These are phyloP conservation scores for Patella caerulea DNA, from an alignment of 2,888 invertebrate species.

Conservation along the genomic window DNA sequence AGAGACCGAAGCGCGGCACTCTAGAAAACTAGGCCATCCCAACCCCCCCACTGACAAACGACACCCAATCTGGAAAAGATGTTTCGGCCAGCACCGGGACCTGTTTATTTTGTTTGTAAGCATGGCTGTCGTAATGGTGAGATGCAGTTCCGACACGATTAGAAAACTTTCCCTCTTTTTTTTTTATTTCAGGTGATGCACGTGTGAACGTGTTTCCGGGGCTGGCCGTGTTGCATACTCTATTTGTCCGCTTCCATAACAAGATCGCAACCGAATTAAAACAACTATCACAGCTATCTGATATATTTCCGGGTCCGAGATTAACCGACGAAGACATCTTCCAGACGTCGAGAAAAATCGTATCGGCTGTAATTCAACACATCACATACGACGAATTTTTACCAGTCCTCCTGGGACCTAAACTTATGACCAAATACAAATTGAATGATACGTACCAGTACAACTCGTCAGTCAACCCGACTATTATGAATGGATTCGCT, in stretches of 20 bases:
- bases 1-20: too few species aligned
- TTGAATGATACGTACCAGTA: neutral
- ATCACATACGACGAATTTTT: neutral
- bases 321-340: neutral
- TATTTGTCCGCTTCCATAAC: slow-evolving; percentile 1
- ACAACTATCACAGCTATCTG: neutral
- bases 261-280: neutral
- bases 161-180: neutral
- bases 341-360: neutral
- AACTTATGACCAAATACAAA: neutral
- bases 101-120: too few species aligned
- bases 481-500: neutral
- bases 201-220: neutral
- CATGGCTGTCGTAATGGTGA: too few species aligned
- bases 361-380: neutral
- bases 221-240: neutral
- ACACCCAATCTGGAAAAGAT: too few species aligned
- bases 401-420: neutral
- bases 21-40: too few species aligned
- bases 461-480: neutral
- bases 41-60: neutral
- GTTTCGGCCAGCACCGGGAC: too few species aligned
- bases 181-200: neutral
- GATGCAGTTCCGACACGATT: too few species aligned
- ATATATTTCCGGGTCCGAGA: neutral